These are phyloP conservation scores for Cheilosia urbana DNA, from an alignment of 2,888 invertebrate genomes.

Conservation along the genomic window DNA sequence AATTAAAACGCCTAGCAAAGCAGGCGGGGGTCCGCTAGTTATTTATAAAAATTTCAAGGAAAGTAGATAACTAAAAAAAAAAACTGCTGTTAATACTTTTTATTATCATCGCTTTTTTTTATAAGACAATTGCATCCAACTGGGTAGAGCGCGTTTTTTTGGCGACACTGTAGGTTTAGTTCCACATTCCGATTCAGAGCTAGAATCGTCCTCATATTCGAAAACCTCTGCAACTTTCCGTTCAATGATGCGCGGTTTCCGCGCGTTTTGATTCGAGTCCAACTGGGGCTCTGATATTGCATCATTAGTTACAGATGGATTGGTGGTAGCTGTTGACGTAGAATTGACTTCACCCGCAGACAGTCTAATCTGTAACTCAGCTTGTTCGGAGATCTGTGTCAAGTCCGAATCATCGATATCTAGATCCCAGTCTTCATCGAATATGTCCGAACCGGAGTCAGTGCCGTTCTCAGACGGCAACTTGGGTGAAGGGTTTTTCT, in stretches of 20 bases:
- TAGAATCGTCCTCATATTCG: conserved; percentile 54
- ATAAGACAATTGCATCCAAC: conserved; percentile 50
- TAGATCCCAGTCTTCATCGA: conserved; percentile 45
- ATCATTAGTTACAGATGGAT: not conserved
- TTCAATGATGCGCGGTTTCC: conserved; percentile 36
- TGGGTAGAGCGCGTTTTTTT: conserved; percentile 53
- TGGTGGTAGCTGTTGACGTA: not conserved
- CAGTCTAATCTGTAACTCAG: conserved; percentile 19
- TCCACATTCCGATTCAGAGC: conserved; percentile 21
- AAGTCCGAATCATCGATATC: conserved; percentile 58
- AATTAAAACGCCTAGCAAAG: too few relatives aligned
- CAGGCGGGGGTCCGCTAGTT: too few relatives aligned
- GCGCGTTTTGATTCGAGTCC: not conserved
- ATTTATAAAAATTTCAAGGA: too few relatives aligned
- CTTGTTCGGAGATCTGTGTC: conserved; percentile 38
- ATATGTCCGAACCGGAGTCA: conserved; percentile 21
- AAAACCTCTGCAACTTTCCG: conserved; percentile 20
- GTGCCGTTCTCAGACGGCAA: conserved; percentile 14
- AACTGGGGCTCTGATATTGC: not conserved
- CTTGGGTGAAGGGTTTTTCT: not conserved
- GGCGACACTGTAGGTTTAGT: conserved; percentile 2
- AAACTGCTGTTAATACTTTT: not conserved
- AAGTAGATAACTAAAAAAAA: too few relatives aligned
- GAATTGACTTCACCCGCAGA: not conserved
- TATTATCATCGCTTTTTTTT: conserved; percentile 32